Evolutionary conservation across 2,113 vertebrate genomes (phyloP).

Genomic region (Lophochroa leadbeateri): DNA sequence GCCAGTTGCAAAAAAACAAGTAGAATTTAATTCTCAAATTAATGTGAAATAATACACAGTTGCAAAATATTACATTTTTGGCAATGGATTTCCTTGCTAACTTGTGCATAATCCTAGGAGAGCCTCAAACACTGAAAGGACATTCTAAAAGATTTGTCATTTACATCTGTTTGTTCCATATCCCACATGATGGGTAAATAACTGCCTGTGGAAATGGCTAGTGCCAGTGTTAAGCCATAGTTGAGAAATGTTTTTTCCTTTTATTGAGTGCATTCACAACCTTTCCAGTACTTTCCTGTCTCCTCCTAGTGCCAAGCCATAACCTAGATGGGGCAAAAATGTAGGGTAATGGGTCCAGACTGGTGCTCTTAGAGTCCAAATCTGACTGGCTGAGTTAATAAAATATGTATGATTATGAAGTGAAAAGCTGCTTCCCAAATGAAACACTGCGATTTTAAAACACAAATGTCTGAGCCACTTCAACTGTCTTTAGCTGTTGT

Average conservation of each 20-base stretch:
- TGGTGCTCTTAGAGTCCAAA: not conserved
- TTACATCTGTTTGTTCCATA: not conserved
- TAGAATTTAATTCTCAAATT: not conserved
- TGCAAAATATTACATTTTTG: not conserved
- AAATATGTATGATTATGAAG: not conserved
- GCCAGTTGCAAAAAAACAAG: not conserved
- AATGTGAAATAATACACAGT: not conserved
- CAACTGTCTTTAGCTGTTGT: not conserved
- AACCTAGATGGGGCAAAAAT: not conserved
- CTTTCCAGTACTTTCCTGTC: not conserved
- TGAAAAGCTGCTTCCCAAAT: not conserved
- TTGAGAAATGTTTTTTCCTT: not conserved
- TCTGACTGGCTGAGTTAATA: not conserved
- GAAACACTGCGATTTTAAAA: not conserved
- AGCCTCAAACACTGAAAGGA: not conserved
- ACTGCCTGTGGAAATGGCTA: not conserved
- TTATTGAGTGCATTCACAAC: not conserved
- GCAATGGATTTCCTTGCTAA: not conserved
- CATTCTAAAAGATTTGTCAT: not conserved
- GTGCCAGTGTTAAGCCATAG: not conserved
- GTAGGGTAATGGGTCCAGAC: not conserved
- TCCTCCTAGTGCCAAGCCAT: not conserved
- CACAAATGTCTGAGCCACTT: not conserved
- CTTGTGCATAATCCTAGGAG: not conserved
- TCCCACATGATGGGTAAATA: not conserved